A percentile compares a stretch with the other conserved stretches of the same genome.
Evolutionary conservation across 2,113 vertebrate species (phyloP).

Genomic region (Albula goreensis): DNA sequence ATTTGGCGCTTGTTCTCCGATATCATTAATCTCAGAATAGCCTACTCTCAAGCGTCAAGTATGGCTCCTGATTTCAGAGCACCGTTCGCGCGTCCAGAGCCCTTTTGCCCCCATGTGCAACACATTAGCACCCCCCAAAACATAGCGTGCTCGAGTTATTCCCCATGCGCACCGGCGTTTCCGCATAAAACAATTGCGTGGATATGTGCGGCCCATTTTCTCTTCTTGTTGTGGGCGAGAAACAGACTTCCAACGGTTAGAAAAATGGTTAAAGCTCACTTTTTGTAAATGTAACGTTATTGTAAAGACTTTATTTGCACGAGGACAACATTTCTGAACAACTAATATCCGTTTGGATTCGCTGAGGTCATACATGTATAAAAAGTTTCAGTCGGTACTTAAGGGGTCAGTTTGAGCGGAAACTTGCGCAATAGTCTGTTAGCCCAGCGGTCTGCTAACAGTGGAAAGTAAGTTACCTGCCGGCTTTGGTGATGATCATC

Average conservation of each 20-base stretch:
- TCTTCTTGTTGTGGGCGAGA: conserved; percentile 22
- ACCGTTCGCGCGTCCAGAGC: conserved; percentile 40
- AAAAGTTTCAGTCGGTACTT: neutral
- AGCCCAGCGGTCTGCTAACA: neutral
- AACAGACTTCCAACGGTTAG: conserved; percentile 40
- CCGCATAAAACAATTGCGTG: conserved; percentile 10
- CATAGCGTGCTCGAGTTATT: conserved; percentile 39
- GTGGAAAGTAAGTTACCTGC: conserved; percentile 77
- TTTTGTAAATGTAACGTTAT: too few species aligned
- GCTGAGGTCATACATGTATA: too few species aligned
- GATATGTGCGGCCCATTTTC: conserved; percentile 9
- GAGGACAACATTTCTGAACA: too few species aligned
- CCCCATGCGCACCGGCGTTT: conserved; percentile 21
- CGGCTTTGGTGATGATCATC: conserved; percentile 99
- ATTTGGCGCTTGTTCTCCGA: conserved; percentile 15
- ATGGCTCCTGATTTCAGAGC: conserved; percentile 34
- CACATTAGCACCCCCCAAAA: conserved; percentile 62
- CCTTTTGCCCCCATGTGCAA: conserved; percentile 55
- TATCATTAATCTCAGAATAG: conserved; percentile 29
- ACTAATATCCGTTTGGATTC: too few species aligned
- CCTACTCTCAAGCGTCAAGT: conserved; percentile 35
- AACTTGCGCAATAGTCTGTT: neutral
- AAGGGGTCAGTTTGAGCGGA: neutral
- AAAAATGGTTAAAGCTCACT: neutral
- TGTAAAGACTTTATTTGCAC: too few species aligned